Base-by-base conservation (phyloP, 2,113 vertebrate species). In the Siniperca knerii region DNA sequence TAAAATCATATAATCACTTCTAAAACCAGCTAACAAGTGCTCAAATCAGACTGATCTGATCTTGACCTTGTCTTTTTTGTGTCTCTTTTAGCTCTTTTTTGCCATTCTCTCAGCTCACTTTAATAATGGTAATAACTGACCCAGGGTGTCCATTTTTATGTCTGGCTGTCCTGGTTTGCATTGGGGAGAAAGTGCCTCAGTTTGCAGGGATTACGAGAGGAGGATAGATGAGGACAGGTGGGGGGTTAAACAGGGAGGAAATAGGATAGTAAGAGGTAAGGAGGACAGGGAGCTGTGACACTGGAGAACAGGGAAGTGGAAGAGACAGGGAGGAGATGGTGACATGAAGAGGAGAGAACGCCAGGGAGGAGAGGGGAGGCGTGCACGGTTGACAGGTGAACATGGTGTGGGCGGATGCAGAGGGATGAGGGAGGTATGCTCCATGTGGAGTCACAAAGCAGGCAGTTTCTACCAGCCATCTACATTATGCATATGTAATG, bases 401-500 rank as follows among this genome's bases (percentile, higher is more conserved):
- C 86, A 83, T 12, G 61, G 23, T 77, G 84, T 65, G 25, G 85
- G 87, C 29, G 35, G 81, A 46, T 65, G 66, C 77, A 54, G 69
- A n/a, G 57, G 46, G 84, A 73, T 16, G 67, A 82, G 81, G 66
- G 69, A 57, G 62, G 74, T 70, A 8, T n/a, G 79, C 33, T 81
- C 78, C 48, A 10, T 68, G 75, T 61, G 82, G 82, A 64, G 82
- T 77, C 81, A 83, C 71, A 82, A 58, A 84, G 75, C 85, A 48
- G 77, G 60, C 61, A 70, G 70, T 60, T 67, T 46, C 75, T 73
- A 61, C 73, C 84, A 78, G 79, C 70, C 87, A 76, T 83, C 89
- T 69, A 77, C 76, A 89, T 92, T 75, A 77, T 91, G 87, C 77
- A 55, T 81, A 79, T 75, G 87, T 87, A 90, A 89, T 80, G 67